phyloP scores from a whole-genome alignment of 1,140 invertebrate genomes.

The Cydia strobilella region DNA sequence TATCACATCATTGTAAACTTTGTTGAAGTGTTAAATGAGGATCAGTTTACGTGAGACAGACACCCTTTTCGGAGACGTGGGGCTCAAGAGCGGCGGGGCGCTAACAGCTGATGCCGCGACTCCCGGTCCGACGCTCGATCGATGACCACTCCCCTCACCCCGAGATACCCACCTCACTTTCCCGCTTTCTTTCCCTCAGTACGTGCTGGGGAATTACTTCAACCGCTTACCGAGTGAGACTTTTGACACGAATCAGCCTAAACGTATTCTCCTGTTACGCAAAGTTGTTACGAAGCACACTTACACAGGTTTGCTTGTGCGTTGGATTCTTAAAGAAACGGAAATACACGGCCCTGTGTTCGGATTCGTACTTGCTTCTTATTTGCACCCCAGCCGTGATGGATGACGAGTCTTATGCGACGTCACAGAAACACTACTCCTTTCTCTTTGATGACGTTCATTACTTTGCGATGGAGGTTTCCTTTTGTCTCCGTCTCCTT shows the following conservation, averaged over 20 bases:
- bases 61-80: constrained; percentile 1
- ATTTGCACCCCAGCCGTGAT: constrained; percentile 44
- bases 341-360: constrained; percentile 38
- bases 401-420: constrained; percentile 42
- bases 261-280: background rate
- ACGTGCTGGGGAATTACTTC: constrained; percentile 16
- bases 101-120: constrained; percentile 64
- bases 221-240: background rate
- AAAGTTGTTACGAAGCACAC: background rate
- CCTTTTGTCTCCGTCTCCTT: constrained; percentile 28
- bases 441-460: constrained; percentile 28
- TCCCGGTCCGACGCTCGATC: constrained; percentile 53
- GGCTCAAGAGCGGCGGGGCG: constrained; percentile 35
- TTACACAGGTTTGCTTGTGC: background rate
- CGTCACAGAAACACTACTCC: constrained; percentile 32
- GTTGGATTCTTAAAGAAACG: background rate
- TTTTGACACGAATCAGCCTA: background rate
- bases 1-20: constrained; percentile 23
- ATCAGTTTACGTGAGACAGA: constrained; percentile 35
- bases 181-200: constrained; percentile 63
- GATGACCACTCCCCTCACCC: constrained; percentile 51
- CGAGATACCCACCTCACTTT: constrained; percentile 64
- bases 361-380: constrained; percentile 42
- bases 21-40: constrained; percentile 21
- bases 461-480: constrained; percentile 23